Base-by-base conservation (phyloP, 2,888 invertebrate species). In the Noctua pronuba region DNA sequence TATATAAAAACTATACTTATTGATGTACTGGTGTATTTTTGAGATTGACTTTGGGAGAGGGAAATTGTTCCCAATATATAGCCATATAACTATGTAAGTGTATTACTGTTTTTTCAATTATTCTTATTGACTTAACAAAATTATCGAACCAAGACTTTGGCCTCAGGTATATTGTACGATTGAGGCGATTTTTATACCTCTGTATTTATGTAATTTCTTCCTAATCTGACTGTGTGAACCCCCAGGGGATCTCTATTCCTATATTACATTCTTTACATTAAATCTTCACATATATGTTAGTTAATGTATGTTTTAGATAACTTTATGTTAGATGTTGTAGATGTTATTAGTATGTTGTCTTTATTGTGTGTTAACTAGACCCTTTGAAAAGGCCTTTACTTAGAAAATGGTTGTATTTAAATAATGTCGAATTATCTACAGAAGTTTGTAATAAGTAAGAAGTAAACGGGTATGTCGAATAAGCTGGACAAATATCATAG, bases 391-490 rank as follows among this genome's bases (percentile, higher is more conserved):
- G 76, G 82, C 75, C 78, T 84, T 84, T 77, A 81, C 49, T 83
- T 86, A 84, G 68, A 75, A 70, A 79, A 84, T 77, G 78, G 76
- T 86, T 86, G 86, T 85, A 85, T 86, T 77, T 71, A 68, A 73
- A 60, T 66, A 74, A 84, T 65, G 60, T 79, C 74, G 66, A 84
- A 86, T 84, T 79, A 84, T 77, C 69, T 84, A 81, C 72, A 66
- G 73, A 72, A 49, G 28, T 79, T 55, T 72, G 73, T 84, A 60
- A 73, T 71, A 77, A 77, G 55, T 80, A 73, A 70, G 80, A 70
- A 71, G 60, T 46, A 83, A 83, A 84, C 87, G 87, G 87, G 83
- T 86, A 85, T 74, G 75, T 86, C 11, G 67, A 83, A 77, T 84
- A 83, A 83, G 44, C 28, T 81, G 73, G 79, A 79, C 38, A 67